These are phyloP conservation scores for Ladona fulva DNA, from an alignment of 1,140 invertebrate genomes.

Conservation along the genomic window DNA sequence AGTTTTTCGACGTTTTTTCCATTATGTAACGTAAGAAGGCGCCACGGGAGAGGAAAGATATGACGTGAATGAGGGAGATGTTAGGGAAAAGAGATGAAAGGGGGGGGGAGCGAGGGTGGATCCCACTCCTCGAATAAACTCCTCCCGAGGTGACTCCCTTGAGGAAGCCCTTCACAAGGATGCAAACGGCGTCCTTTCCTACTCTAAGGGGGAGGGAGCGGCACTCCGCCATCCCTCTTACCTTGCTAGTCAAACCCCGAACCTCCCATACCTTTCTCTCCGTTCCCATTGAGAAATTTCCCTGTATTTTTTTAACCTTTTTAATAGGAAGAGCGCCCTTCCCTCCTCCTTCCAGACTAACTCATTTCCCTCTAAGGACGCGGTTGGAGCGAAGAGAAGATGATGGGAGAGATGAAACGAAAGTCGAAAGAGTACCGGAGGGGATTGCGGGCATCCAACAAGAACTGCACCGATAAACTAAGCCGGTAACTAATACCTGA, in stretches of 20 bases:
- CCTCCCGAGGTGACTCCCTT: neutral
- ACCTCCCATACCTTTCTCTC: neutral
- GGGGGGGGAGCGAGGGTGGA: neutral
- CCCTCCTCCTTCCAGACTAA: no score
- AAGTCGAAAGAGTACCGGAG: no score
- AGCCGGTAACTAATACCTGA: no score
- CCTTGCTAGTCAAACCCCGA: slow-evolving; percentile 10
- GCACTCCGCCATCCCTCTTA: slow-evolving; percentile 16
- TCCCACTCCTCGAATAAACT: neutral
- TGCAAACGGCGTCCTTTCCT: slow-evolving; percentile 14
- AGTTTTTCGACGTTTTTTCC: no score
- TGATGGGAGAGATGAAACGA: neutral
- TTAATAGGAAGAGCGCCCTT: neutral
- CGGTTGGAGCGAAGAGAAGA: neutral
- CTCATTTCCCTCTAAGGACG: no score
- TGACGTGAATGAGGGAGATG: neutral
- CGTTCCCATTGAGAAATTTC: slow-evolving; percentile 13
- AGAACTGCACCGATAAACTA: no score
- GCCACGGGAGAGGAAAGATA: neutral
- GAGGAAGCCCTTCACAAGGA: slow-evolving; percentile 17
- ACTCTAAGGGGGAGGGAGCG: slow-evolving; percentile 19
- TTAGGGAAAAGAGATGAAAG: neutral
- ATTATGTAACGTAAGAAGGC: no score
- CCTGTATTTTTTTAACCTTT: slow-evolving; percentile 16
- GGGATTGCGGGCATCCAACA: no score